Base-by-base conservation (phyloP, 2,797 vertebrate species). In the Pipistrellus pygmaeus region DNA sequence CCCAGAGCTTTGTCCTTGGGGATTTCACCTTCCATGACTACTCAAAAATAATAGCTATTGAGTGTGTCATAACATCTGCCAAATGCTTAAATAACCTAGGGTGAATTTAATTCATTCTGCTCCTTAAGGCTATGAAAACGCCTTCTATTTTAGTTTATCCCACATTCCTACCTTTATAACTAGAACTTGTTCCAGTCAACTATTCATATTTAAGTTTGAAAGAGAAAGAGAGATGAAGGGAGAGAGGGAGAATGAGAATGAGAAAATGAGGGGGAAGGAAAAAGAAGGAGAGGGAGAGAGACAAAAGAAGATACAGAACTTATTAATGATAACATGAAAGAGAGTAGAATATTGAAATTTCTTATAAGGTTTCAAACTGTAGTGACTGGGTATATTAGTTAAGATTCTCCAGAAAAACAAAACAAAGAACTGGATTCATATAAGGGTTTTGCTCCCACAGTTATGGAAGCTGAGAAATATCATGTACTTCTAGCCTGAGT, bases 21-120 rank as follows among this genome's bases (percentile, higher is more conserved):
- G 12, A 85, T 87, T 91, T 87, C 30, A 81, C 78, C 25, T 68
- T 94, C 38, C 18, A 66, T 41, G 48, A 25, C 41, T 27, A 85
- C 44, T 82, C 68, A 90, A 55, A 95, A 88, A 90, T 44, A 80
- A 91, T 68, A 66, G 32, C 27, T 62, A 14, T 44, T 72, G 6
- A 51, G 4, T 80, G 12, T 91, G 41, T 85, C 75, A 62, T 91
- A 71, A 51, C 8, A 92, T 76, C 55, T 90, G 76, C 35, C 51
- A 62, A 15, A 25, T 91, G 88, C 21, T 93, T 88, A 85, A 94
- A 82, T 93, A 95, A 90, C 11, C 48, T 72, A 62, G 13, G 6
- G 25, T 88, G 20, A 77, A 80, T 84, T 85, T 85, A 96, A 73
- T 93, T 90, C 46, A 53, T 93, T 84, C 46, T 77, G 14, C n/a